Percentiles rank a stretch among this genome's conserved stretches.
These are phyloP conservation scores for Tapirus terrestris DNA, from an alignment of 2,113 vertebrate species.

Conservation along the genomic window DNA sequence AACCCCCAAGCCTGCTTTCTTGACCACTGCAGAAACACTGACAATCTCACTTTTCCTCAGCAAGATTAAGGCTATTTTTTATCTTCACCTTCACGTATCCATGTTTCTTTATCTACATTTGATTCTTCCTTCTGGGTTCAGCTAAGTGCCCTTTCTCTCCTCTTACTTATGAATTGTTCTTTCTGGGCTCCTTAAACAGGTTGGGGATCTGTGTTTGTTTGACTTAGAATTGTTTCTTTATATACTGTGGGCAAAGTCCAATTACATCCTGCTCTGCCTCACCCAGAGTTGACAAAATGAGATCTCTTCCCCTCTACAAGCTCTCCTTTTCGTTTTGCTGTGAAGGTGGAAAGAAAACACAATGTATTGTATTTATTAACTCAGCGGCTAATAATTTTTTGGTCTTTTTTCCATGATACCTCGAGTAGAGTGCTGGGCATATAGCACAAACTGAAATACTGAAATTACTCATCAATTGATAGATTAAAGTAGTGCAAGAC, in stretches of 20 bases:
- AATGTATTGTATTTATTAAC: neutral
- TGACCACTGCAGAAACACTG: neutral
- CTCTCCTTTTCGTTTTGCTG: slow-evolving; percentile 91
- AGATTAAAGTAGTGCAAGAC: neutral
- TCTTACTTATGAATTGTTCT: slow-evolving; percentile 16
- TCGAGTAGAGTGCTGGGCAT: neutral
- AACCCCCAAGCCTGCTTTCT: neutral
- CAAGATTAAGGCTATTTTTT: slow-evolving; percentile 20
- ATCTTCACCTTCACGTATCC: neutral
- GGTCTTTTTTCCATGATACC: neutral
- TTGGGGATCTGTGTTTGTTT: slow-evolving; percentile 87
- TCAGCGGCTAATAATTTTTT: neutral
- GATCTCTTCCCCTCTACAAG: slow-evolving; percentile 88
- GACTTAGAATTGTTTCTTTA: slow-evolving; percentile 87
- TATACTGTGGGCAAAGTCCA: slow-evolving; percentile 89
- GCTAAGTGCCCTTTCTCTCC: neutral
- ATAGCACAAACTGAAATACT: neutral
- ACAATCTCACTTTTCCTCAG: neutral
- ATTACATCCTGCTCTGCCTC: slow-evolving; percentile 90
- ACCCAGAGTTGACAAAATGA: slow-evolving; percentile 88
- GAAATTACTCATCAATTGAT: neutral
- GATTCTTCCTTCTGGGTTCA: neutral
- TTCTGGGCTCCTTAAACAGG: neutral
- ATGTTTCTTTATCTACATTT: neutral
- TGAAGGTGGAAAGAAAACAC: slow-evolving; percentile 44